phyloP scores from a whole-genome alignment of 1,140 invertebrate genomes.

The Trichogramma pretiosum region DNA sequence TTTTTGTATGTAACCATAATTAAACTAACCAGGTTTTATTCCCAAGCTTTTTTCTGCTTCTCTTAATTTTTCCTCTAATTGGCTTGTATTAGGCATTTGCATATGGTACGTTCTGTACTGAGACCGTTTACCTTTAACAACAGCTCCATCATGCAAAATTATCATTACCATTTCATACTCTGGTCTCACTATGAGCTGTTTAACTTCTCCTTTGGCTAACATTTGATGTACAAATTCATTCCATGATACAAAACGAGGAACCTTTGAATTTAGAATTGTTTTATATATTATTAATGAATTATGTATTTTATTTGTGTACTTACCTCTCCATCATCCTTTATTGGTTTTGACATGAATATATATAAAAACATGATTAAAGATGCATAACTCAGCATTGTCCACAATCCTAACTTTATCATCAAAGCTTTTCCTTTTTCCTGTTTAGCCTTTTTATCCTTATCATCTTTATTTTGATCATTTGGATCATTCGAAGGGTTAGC shows the following conservation, averaged over 20 bases:
- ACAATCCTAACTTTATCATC: slow-evolving; percentile 9
- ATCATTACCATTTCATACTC: slow-evolving; percentile 77
- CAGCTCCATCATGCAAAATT: slow-evolving; percentile 72
- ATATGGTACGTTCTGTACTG: slow-evolving; percentile 57
- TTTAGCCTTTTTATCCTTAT: slow-evolving; percentile 1
- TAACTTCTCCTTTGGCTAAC: slow-evolving; percentile 85
- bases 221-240: slow-evolving; percentile 92
- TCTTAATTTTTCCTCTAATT: slow-evolving; percentile 81
- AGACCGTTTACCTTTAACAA: slow-evolving; percentile 70
- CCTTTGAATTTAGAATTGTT: too few species aligned
- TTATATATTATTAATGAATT: neutral
- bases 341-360: neutral
- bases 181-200: slow-evolving; percentile 75
- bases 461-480: slow-evolving; percentile 7
- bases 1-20: too few species aligned
- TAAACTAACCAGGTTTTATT: slow-evolving; percentile 55
- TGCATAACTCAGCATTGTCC: neutral
- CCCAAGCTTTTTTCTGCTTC: slow-evolving; percentile 70
- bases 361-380: neutral
- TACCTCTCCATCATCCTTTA: neutral
- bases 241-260: slow-evolving; percentile 63
- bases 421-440: slow-evolving; percentile 7
- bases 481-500: neutral
- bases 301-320: neutral
- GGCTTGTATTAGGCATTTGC: slow-evolving; percentile 71